Base-by-base conservation (phyloP, 2,113 vertebrate species). In the Pycnonotus jocosus region DNA sequence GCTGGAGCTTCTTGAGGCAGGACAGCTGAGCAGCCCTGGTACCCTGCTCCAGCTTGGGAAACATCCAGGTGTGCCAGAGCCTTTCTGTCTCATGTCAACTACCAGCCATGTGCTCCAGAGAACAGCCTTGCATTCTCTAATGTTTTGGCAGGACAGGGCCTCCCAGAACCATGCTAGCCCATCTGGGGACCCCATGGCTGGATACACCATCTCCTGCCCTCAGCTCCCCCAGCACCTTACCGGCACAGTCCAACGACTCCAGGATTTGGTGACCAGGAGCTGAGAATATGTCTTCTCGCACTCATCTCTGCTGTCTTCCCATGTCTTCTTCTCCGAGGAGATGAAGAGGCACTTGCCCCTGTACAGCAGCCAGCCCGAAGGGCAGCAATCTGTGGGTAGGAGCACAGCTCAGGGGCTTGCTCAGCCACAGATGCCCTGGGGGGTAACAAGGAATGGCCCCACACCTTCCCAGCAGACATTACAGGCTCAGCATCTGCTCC, bases 161-260 rank as follows among this genome's bases (percentile, higher is more conserved):
- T 16, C 47, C 44, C 17, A 33, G 24, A 50, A 37, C 0, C 0
- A 0, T 27, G 33, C 21, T 58, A 38, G 13, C 28, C 28, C 17
- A 31, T 8, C n/a, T 48, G 35, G 30, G 35, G 8, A 54, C 2
- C 37, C 51, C n/a, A n/a, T 33, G 27, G 30, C 22, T 79, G 19
- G 31, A 37, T 8, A 15, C 23, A 35, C 10, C 8, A 60, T 25
- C 22, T 54, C 28, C 27, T 44, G 31, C 23, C 40, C 44, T 56
- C 54, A 35, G 21, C 19, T 28, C 6, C 25, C 22, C 11, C 50
- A 58, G 19, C 40, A 77, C 28, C 64, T 12, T 95, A 96, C 96
- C 86, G 95, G 96, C 72, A 97, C 95, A 1, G 96, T 96, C 96
- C 95, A 96, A 27, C 95, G 95, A 64, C 12, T 96, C 95, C 95